Conservation (phyloP, 2,888 invertebrate species). For the Xestobium rufovillosum region DNA sequence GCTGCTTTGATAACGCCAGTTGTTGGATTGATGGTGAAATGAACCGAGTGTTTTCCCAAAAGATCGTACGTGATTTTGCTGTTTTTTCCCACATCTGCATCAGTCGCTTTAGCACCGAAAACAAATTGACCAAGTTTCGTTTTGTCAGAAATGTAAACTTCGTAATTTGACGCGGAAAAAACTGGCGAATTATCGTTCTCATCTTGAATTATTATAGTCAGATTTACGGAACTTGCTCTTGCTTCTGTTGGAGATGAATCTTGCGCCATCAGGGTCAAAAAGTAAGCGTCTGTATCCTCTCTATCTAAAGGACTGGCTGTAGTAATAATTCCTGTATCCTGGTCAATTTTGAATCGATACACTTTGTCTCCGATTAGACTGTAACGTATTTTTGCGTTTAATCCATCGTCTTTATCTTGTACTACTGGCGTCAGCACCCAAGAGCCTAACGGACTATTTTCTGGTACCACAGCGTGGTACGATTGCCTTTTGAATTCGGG, state of each 20-base stretch:
- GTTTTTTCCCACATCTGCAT: constrained; percentile 75
- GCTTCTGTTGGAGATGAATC: constrained; percentile 84
- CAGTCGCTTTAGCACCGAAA: constrained; percentile 80
- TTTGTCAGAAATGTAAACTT: constrained; percentile 74
- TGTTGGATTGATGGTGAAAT: constrained; percentile 69
- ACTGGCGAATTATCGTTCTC: constrained; percentile 80
- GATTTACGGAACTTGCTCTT: constrained; percentile 71
- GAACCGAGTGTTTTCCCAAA: constrained; percentile 66
- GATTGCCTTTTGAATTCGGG: constrained; percentile 80
- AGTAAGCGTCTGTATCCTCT: constrained; percentile 69
- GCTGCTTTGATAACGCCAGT: constrained; percentile 84
- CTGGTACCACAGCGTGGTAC: constrained; percentile 69
- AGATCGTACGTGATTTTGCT: constrained; percentile 73
- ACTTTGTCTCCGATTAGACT: constrained; percentile 75
- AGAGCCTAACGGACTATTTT: constrained; percentile 74
- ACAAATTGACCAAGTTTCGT: constrained; percentile 78
- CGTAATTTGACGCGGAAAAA: constrained; percentile 67
- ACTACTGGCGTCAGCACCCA: constrained; percentile 72
- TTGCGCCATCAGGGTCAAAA: constrained; percentile 77
- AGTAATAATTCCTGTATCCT: constrained; percentile 69
- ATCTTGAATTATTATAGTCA: constrained; percentile 72
- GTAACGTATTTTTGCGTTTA: constrained; percentile 82
- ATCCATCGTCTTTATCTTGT: constrained; percentile 72
- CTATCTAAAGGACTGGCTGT: constrained; percentile 69
- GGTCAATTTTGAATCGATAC: constrained; percentile 71